Evolutionary conservation across 2,888 invertebrate species (phyloP).

Genomic region (Nomada ferruginata): DNA sequence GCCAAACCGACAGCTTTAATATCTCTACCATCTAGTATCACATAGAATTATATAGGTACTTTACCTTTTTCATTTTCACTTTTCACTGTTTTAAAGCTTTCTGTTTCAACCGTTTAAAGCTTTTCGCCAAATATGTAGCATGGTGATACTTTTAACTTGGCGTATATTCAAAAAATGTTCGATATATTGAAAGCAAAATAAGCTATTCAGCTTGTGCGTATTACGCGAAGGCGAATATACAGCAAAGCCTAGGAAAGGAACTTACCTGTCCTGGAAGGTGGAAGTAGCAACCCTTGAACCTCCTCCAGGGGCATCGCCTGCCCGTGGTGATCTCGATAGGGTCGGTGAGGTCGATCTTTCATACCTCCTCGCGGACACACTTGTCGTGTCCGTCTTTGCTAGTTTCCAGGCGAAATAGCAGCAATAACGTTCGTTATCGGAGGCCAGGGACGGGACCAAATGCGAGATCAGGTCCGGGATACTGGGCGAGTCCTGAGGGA

Average conservation of each 20-base stretch:
- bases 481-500: constrained; percentile 80
- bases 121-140: too few relatives aligned
- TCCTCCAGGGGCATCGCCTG: constrained; percentile 82
- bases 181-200: too few relatives aligned
- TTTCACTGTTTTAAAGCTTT: too few relatives aligned
- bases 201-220: too few relatives aligned
- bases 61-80: too few relatives aligned
- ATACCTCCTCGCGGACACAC: constrained; percentile 72
- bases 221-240: background rate
- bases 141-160: too few relatives aligned
- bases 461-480: constrained; percentile 69
- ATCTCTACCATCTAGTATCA: too few relatives aligned
- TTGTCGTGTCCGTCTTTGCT: constrained; percentile 56
- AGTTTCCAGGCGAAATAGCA: constrained; percentile 49
- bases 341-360: constrained; percentile 79
- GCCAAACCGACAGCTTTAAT: too few relatives aligned
- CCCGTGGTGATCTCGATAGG: constrained; percentile 78
- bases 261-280: constrained; percentile 80
- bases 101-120: too few relatives aligned
- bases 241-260: background rate
- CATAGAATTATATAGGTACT: too few relatives aligned
- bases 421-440: constrained; percentile 11
- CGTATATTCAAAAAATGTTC: too few relatives aligned
- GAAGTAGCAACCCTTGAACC: constrained; percentile 80
- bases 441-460: constrained; percentile 51